phyloP scores from a whole-genome alignment of 2,888 invertebrate genomes.

The Sminthurinus aureus region DNA sequence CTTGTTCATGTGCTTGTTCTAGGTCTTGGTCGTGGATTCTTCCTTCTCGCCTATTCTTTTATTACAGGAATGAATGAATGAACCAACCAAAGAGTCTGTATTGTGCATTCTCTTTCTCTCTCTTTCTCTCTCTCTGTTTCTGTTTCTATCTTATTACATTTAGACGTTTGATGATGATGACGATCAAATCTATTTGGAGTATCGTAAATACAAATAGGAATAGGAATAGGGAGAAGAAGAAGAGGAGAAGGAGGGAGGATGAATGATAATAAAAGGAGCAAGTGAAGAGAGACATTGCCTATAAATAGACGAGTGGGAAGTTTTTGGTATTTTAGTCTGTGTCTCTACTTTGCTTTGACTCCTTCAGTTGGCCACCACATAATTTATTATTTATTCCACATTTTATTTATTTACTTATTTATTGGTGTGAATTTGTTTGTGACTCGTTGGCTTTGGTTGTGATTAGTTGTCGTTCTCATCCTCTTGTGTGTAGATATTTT shows the following conservation, averaged over 20 bases:
- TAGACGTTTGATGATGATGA: too few species aligned
- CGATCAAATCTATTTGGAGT: too few species aligned
- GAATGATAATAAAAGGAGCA: not conserved
- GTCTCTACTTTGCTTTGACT: slow-evolving; percentile 2
- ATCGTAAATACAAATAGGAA: not conserved
- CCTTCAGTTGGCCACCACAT: not conserved
- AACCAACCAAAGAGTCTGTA: too few species aligned
- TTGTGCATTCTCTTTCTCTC: too few species aligned
- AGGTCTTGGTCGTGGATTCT: too few species aligned
- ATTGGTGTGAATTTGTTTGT: not conserved
- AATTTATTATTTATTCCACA: not conserved
- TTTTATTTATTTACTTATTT: not conserved
- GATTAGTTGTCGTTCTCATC: not conserved
- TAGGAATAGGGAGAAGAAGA: not conserved
- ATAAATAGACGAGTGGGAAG: slow-evolving; percentile 10
- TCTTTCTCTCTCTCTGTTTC: too few species aligned
- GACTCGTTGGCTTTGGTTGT: not conserved
- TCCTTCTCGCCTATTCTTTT: too few species aligned
- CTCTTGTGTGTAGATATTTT: too few species aligned
- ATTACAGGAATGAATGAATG: too few species aligned
- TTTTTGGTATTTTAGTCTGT: not conserved
- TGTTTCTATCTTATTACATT: too few species aligned
- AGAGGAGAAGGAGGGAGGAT: not conserved
- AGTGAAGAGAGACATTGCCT: not conserved
- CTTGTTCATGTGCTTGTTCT: too few species aligned